These are phyloP conservation scores for Sorex maritimensis DNA, from an alignment of 2,797 vertebrate species.

Conservation along the genomic window DNA sequence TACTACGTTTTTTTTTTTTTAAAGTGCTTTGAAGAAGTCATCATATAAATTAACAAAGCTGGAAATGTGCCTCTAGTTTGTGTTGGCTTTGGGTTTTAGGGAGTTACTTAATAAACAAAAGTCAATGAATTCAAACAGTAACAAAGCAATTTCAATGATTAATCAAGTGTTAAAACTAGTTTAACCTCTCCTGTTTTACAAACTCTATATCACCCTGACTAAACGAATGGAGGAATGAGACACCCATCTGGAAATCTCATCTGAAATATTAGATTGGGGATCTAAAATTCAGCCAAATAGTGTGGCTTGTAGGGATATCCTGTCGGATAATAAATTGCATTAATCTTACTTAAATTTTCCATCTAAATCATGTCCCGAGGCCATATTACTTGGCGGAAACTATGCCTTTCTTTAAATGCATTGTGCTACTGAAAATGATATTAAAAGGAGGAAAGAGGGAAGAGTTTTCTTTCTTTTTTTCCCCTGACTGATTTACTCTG, in stretches of 20 bases:
- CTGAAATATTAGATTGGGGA: conserved; percentile 94
- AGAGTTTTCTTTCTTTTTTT: conserved; percentile 82
- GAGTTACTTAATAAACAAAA: conserved; percentile 93
- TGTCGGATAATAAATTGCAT: conserved; percentile 97
- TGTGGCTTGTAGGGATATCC: conserved; percentile 98
- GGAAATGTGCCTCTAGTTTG: conserved; percentile 89
- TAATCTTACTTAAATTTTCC: conserved; percentile 97
- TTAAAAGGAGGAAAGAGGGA: conserved; percentile 83
- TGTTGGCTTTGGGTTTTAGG: conserved; percentile 90
- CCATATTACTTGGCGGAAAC: conserved; percentile 89
- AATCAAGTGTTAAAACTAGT: conserved; percentile 93
- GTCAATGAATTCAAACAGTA: conserved; percentile 90
- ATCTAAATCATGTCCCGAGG: conserved; percentile 92
- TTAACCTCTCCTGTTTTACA: conserved; percentile 93
- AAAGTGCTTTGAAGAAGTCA: conserved; percentile 89
- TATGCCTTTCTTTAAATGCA: conserved; percentile 90
- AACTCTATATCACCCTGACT: conserved; percentile 96
- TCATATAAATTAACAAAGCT: conserved; percentile 91
- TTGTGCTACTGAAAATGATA: conserved; percentile 93
- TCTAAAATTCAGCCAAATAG: conserved; percentile 93
- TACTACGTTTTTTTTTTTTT: conserved; percentile 74
- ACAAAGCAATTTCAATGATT: conserved; percentile 92
- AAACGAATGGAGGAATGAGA: conserved; percentile 96
- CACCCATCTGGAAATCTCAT: conserved; percentile 98
- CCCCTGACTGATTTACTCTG: conserved; percentile 85